A percentile compares a stretch with the other conserved stretches of the same genome.
Conservation (phyloP, 2,888 invertebrate species). For the Melinopterus prodromus region DNA sequence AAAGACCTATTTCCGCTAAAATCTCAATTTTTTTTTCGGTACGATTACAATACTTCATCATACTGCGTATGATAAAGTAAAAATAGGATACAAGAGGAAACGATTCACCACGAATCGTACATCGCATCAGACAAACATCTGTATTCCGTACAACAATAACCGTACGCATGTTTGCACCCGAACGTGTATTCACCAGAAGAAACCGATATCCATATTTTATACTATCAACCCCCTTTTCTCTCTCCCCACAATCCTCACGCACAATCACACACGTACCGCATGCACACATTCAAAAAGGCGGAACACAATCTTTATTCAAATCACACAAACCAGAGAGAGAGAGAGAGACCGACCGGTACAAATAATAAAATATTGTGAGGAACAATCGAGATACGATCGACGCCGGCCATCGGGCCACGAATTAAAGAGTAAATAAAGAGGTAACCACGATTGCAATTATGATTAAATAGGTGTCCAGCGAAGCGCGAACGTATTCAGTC, state of each 20-base stretch:
- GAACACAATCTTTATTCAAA: constrained; percentile 30
- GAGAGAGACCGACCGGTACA: constrained; percentile 11
- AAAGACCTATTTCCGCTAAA: no score
- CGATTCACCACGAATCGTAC: no score
- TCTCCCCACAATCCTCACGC: constrained; percentile 5
- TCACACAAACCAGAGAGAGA: constrained; percentile 23
- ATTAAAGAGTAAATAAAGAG: constrained; percentile 38
- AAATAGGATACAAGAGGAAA: no score
- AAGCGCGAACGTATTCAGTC: constrained; percentile 24
- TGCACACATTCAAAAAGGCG: background rate
- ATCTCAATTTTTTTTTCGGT: no score
- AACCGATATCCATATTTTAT: constrained; percentile 43
- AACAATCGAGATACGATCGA: constrained; percentile 37
- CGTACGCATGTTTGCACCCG: constrained; percentile 20
- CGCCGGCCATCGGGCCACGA: constrained; percentile 27
- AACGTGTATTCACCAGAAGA: constrained; percentile 42
- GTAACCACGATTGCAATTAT: constrained; percentile 37
- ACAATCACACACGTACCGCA: constrained; percentile 18
- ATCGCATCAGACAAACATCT: background rate
- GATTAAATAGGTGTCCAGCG: constrained; percentile 35
- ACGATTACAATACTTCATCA: no score
- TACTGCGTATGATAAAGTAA: no score
- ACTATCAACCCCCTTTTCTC: constrained; percentile 17
- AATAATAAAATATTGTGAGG: constrained; percentile 32
- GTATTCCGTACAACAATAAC: constrained; percentile 24